phyloP scores from a whole-genome alignment of 2,113 vertebrate genomes.

The Stictonetta naevosa region DNA sequence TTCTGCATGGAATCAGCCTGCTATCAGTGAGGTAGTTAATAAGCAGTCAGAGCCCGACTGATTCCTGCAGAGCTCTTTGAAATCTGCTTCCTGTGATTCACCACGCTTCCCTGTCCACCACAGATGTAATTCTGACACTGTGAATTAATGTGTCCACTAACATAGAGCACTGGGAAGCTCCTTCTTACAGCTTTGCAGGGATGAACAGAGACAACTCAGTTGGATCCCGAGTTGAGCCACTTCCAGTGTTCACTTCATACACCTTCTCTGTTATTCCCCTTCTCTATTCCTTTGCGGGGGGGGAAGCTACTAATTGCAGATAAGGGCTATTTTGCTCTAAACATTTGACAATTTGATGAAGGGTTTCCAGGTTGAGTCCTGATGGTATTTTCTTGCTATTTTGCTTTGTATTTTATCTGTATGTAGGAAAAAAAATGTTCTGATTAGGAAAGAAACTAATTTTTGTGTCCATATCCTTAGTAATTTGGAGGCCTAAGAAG shows the following conservation, averaged over 20 bases:
- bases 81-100: not conserved
- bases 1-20: not conserved
- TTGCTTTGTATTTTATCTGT: not conserved
- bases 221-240: not conserved
- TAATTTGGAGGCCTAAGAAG: not conserved
- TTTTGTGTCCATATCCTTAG: not conserved
- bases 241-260: not conserved
- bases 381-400: not conserved
- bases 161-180: fast-evolving
- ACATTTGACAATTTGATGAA: not conserved
- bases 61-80: not conserved
- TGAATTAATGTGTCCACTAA: fast-evolving
- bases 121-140: not conserved
- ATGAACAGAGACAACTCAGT: not conserved
- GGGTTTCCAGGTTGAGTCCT: not conserved
- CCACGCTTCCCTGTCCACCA: not conserved
- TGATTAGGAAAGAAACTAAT: conserved; percentile 11
- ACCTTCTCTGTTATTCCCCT: not conserved
- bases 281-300: not conserved
- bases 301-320: not conserved
- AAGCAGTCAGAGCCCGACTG: not conserved
- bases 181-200: not conserved
- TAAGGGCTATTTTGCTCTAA: not conserved
- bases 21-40: fast-evolving
- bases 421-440: not conserved